Base-by-base conservation (phyloP, 2,888 invertebrate genomes). In the Neelides folsomi region DNA sequence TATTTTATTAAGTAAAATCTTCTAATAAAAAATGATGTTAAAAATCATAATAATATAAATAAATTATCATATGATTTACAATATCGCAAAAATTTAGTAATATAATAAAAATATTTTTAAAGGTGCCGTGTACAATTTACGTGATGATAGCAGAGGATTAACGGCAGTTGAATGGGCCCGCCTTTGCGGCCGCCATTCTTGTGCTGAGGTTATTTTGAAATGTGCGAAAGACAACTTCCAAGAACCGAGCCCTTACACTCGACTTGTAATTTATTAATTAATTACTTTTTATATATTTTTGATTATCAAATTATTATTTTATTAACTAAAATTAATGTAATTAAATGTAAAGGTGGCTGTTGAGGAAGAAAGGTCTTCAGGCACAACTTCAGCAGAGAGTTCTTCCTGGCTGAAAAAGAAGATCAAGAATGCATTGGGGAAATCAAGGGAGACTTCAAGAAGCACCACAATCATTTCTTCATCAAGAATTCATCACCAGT, bases 81-180 rank as follows among this genome's bases (percentile, higher is more conserved):
- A n/a, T n/a, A n/a, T n/a, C n/a, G n/a, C n/a, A n/a, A n/a, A n/a
- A n/a, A n/a, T n/a, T n/a, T n/a, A n/a, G n/a, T n/a, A n/a, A n/a
- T n/a, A n/a, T n/a, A n/a, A n/a, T n/a, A n/a, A n/a, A n/a, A n/a
- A n/a, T n/a, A n/a, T n/a, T n/a, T 58, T 35, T 68, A 27, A 69
- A 83, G 82, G 82, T 59, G 82, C 82, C 10, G 81, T 80, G 66
- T 79, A 82, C 4, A 77, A 78, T 10, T 71, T 80, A 58, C 72
- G 80, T 45, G 83, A 83, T 68, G 74, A 76, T 60, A 80, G 82
- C 1, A 73, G 82, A 45, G 79, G 80, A 12, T 70, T 82, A 42
- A 75, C 80, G 53, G 81, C 84, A 0, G 79, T 81, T 64, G 82
- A 83, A 68, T 84, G 83, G 83, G 83, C 83, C 1, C 71, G 79